Evolutionary conservation across 2,888 invertebrate species (phyloP).

Genomic region (Megaustenia siamemsis): DNA sequence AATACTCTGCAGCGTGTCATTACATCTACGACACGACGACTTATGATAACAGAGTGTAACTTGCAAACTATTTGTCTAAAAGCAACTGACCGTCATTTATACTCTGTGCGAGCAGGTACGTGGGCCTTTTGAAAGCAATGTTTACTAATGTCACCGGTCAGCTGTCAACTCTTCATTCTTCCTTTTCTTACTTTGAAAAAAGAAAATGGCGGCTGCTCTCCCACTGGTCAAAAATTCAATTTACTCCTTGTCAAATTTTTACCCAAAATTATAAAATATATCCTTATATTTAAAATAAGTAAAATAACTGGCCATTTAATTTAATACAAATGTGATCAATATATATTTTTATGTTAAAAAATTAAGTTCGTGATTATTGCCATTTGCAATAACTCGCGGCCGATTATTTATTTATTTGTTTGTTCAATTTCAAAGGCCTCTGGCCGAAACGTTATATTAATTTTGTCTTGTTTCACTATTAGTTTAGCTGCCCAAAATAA

Average conservation of each 20-base stretch:
- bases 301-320: too few species aligned
- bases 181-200: background rate
- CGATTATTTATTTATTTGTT: too few species aligned
- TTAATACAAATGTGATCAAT: background rate
- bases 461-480: too few species aligned
- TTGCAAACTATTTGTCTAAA: background rate
- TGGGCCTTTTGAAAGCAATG: conserved; percentile 38
- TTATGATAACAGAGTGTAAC: background rate
- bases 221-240: conserved; percentile 40
- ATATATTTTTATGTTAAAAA: background rate
- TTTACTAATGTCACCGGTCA: conserved; percentile 53
- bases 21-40: background rate
- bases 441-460: too few species aligned
- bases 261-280: background rate
- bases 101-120: conserved; percentile 19
- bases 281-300: too few species aligned
- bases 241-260: background rate
- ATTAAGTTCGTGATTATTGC: background rate
- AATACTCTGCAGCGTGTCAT: background rate
- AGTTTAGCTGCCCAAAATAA: too few species aligned
- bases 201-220: conserved; percentile 42
- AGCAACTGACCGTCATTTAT: conserved; percentile 51
- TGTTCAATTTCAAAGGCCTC: too few species aligned
- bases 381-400: conserved; percentile 2
- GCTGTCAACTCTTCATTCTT: conserved; percentile 54